Evolutionary conservation across 2,113 vertebrate species (phyloP).

Genomic region (Pithys albifrons): DNA sequence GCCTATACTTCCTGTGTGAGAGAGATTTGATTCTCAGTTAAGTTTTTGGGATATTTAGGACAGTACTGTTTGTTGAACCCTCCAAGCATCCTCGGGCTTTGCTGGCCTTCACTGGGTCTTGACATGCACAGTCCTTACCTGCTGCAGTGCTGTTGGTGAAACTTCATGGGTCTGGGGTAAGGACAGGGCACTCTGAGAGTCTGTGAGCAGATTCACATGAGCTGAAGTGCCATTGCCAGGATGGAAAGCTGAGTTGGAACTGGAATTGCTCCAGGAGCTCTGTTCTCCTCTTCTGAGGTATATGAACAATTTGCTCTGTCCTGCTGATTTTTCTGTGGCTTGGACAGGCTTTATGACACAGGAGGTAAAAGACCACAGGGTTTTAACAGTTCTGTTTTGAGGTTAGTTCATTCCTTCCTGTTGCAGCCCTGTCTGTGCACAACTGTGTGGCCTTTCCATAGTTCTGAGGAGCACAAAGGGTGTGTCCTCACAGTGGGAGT

Average conservation of each 20-base stretch:
- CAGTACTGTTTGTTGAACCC: neutral
- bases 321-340: neutral
- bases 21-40: neutral
- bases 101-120: neutral
- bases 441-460: accelerated
- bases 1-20: neutral
- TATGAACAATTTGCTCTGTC: neutral
- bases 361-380: neutral
- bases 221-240: neutral
- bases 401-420: neutral
- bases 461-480: neutral
- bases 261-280: neutral
- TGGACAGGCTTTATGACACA: neutral
- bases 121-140: neutral
- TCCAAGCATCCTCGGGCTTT: neutral
- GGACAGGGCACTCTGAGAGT: neutral
- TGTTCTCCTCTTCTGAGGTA: accelerated
- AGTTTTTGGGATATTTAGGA: neutral
- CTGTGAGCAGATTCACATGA: neutral
- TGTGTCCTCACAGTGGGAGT: neutral
- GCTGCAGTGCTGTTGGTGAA: neutral
- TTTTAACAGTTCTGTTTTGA: neutral
- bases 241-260: neutral
- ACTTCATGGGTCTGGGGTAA: neutral
- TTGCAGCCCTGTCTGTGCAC: neutral